These are phyloP conservation scores for Pelagia noctiluca DNA, from an alignment of 30 jellyfish, hydroid and myxozoan species.

Conservation along the genomic window DNA sequence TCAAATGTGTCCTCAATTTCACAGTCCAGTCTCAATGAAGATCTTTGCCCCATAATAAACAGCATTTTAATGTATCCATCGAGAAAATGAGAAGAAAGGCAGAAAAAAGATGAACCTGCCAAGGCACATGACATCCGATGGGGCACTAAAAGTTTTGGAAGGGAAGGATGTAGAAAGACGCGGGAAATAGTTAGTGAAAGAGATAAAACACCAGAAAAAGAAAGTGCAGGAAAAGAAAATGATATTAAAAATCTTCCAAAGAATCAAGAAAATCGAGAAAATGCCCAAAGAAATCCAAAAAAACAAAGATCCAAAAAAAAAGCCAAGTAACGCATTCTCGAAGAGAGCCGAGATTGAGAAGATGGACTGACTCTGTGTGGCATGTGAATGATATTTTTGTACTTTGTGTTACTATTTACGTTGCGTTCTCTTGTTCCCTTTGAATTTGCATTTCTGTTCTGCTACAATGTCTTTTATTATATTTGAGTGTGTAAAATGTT, in stretches of 20 bases:
- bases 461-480: neutral
- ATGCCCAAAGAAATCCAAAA: no score
- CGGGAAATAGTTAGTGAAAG: neutral
- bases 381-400: neutral
- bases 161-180: conserved; percentile 4
- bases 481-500: no score
- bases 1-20: neutral
- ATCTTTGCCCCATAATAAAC: neutral
- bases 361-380: neutral
- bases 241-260: neutral
- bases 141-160: neutral
- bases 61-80: neutral
- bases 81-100: neutral
- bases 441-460: neutral
- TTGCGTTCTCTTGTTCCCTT: neutral
- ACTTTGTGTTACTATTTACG: neutral
- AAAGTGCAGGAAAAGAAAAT: neutral
- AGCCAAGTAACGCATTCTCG: neutral
- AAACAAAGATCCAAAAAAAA: no score
- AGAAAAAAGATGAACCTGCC: conserved; percentile 1
- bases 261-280: neutral
- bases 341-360: neutral
- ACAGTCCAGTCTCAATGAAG: neutral
- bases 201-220: neutral
- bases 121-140: conserved; percentile 4